phyloP scores from a whole-genome alignment of 2,888 invertebrate genomes.

The Gonocerus acuteangulatus region DNA sequence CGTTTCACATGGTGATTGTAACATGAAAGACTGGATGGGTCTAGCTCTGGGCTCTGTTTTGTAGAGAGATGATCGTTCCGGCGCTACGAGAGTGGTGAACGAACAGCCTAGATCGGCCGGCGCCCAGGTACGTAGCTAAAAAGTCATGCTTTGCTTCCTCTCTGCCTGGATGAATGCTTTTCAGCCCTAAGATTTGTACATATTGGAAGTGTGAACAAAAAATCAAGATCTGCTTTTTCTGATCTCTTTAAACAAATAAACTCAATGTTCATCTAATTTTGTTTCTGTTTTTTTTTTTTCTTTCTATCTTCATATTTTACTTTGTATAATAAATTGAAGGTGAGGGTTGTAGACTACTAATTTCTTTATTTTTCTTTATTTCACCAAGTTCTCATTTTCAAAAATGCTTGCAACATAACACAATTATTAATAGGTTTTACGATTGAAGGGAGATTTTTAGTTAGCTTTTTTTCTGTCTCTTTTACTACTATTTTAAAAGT shows the following conservation, averaged over 20 bases:
- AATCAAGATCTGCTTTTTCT: neutral
- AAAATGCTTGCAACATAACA: too few relatives aligned
- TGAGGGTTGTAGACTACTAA: too few relatives aligned
- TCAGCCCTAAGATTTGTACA: neutral
- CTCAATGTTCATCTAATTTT: neutral
- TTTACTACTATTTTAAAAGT: too few relatives aligned
- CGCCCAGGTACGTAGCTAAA: conserved; percentile 23
- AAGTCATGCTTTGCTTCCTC: conserved; percentile 5
- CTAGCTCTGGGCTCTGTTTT: conserved; percentile 31
- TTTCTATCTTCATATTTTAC: neutral
- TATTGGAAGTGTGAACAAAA: too few relatives aligned
- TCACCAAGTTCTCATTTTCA: too few relatives aligned
- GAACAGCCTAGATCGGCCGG: conserved; percentile 34
- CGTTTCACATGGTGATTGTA: conserved; percentile 24
- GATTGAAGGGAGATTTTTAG: too few relatives aligned
- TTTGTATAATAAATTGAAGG: too few relatives aligned
- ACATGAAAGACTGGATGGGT: conserved; percentile 17
- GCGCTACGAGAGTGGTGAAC: conserved; percentile 30
- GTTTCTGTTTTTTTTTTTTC: neutral
- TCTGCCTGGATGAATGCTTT: neutral
- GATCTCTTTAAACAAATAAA: neutral
- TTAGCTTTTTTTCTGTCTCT: too few relatives aligned
- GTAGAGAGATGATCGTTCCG: conserved; percentile 34
- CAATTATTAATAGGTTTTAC: too few relatives aligned
- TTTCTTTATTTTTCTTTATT: too few relatives aligned